Base-by-base conservation (phyloP, 2,888 invertebrate species). In the Leptopilina drosophilae region DNA sequence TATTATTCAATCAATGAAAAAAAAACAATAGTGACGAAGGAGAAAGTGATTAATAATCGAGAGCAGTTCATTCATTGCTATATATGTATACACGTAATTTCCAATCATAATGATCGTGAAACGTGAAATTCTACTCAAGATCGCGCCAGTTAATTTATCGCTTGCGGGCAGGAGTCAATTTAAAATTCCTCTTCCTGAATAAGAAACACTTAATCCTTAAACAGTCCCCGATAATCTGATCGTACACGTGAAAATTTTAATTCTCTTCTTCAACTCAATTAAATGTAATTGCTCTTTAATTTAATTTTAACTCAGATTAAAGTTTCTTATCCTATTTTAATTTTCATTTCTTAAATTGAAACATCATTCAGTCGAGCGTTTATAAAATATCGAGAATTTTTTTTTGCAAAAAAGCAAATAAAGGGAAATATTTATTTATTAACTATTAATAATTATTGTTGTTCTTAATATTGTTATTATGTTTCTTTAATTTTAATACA, bases 181-280 rank as follows among this genome's bases (percentile, higher is more conserved):
- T 73, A 56, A 73, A 73, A 73, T 73, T 73, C 73, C 33, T 73
- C 73, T 73, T 73, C 73, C 56, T 73, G 73, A 73, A 73, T 73
- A 26, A 73, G 73, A 73, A 73, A 73, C 56, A 73, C 73, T 73
- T 73, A 59, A 73, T 73, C 40, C 56, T 73, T 73, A 73, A 59
- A 73, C 5, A 56, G 56, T 56, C 14, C 56, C 56, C 73, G 56
- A n/a, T 73, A 73, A 56, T 73, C 26, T 33, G 53, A n/a, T 33
- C 53, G 73, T 53, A 33, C 33, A 73, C 7, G 73, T 73, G 33
- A 73, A 73, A 73, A 73, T 73, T 56, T 73, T 56, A 73, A 56
- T 73, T 73, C 26, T 33, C 33, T 73, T 56, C 14, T 46, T 66
- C n/a, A 42, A 56, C 33, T 73, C n/a, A n/a, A 5, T 53, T 33